Conservation (phyloP, 2,888 invertebrate genomes). For the Caenorhabditis plicata region DNA sequence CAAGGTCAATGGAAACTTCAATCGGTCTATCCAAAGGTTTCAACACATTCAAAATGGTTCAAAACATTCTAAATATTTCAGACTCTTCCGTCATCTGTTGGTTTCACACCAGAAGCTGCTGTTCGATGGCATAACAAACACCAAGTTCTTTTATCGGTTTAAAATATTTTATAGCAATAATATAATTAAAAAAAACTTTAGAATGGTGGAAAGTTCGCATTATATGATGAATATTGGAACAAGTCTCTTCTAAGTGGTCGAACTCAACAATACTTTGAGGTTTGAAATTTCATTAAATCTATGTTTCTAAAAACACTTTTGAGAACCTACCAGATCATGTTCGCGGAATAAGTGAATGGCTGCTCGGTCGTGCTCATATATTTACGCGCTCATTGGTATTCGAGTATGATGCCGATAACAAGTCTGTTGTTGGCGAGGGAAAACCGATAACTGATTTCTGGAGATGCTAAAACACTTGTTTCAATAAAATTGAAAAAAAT, state of each 20-base stretch:
- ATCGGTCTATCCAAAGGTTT: constrained; percentile 16
- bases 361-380: constrained; percentile 18
- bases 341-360: constrained; percentile 33
- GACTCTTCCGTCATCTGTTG: constrained; percentile 28
- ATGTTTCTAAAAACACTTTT: constrained; percentile 1
- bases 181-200: constrained; percentile 7
- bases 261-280: constrained; percentile 32
- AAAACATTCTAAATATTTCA: too few relatives aligned
- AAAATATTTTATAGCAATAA: neutral
- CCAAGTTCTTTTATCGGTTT: constrained; percentile 39
- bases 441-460: constrained; percentile 29
- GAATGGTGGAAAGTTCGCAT: constrained; percentile 41
- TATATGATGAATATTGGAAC: constrained; percentile 48
- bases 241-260: constrained; percentile 39
- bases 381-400: constrained; percentile 35
- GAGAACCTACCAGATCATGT: constrained; percentile 41
- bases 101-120: constrained; percentile 36
- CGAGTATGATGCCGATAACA: constrained; percentile 28
- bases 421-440: constrained; percentile 27
- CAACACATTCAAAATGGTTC: too few relatives aligned
- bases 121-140: constrained; percentile 42
- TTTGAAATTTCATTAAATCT: too few relatives aligned
- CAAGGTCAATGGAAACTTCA: constrained; percentile 14
- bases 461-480: constrained; percentile 13
- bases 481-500: neutral